Base-by-base conservation (phyloP, 2,113 vertebrate species). In the Syngnathus floridae region DNA sequence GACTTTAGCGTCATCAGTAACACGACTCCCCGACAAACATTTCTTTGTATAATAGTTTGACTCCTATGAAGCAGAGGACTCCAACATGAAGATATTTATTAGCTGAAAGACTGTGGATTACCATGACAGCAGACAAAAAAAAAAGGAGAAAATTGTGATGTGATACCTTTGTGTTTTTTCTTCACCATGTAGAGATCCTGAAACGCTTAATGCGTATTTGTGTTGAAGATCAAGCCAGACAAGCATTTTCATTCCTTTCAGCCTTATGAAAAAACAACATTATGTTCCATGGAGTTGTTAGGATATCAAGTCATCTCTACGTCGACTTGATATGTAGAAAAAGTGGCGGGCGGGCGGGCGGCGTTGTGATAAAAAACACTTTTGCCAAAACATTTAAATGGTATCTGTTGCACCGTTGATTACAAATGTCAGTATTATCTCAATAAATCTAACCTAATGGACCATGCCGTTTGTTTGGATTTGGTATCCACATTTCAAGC, bases 371-470 rank as follows among this genome's bases (percentile, higher is more conserved):
- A 72, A 75, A 61, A 38, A 21, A 13, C 13, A 43, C 12, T 40
- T 22, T 79, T 81, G 81, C 75, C 76, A 82, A 84, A 84, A 76
- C 76, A 71, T 86, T 87, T 88, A 85, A 78, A 79, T 72, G 67
- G 78, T 89, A 83, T 85, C 71, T 90, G 87, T 90, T 89, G 80
- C 65, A 80, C 70, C 82, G 88, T 85, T 85, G 79, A 89, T 86
- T 89, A 85, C 84, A 89, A 87, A 84, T 91, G 90, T 90, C 85
- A 83, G 76, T 90, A 92, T 90, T 90, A 91, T 90, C 77, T 90
- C 82, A 92, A 92, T 92, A 92, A 90, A 92, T 86, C 72, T 83
- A 88, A 89, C 61, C 89, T 71, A 84, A 90, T 85, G 84, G 77
- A 87, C 66, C 78, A 79, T 57, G 41, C 11, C 69, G 63, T 70